A percentile compares a stretch with the other conserved stretches of the same genome.
Evolutionary conservation across 2,888 invertebrate species (phyloP).

Genomic region (Galerucella pusilla): DNA sequence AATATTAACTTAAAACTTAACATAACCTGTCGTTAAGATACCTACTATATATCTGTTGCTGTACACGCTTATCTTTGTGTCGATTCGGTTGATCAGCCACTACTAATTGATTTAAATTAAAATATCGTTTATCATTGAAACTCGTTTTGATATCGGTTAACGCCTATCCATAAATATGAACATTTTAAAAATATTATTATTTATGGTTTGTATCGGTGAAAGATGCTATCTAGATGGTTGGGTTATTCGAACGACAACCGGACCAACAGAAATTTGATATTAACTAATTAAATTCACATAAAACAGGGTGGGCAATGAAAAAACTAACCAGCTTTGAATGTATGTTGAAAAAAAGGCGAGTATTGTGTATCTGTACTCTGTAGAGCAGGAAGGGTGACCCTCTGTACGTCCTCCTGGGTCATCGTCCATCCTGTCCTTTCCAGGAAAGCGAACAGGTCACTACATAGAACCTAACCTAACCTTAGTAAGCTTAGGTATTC

Average conservation of each 20-base stretch:
- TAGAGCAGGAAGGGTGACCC: too few relatives aligned
- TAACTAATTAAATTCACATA: neutral
- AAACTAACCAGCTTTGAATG: too few relatives aligned
- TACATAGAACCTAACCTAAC: too few relatives aligned
- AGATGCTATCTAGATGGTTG: conserved; percentile 29
- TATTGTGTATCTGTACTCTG: too few relatives aligned
- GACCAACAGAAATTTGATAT: conserved; percentile 27
- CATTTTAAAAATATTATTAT: conserved; percentile 20
- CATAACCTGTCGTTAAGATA: too few relatives aligned
- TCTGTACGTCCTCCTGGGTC: too few relatives aligned
- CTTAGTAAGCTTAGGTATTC: too few relatives aligned
- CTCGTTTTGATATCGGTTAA: conserved; percentile 2
- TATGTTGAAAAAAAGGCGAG: too few relatives aligned
- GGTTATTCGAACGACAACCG: conserved; percentile 22
- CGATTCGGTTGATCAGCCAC: neutral
- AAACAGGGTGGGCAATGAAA: neutral
- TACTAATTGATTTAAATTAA: conserved; percentile 1
- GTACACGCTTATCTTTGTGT: neutral
- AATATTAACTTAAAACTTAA: too few relatives aligned
- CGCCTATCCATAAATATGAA: conserved; percentile 14
- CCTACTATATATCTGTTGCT: too few relatives aligned
- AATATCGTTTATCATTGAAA: neutral
- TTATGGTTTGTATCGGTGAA: conserved; percentile 20
- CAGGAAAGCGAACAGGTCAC: too few relatives aligned
- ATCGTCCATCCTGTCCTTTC: too few relatives aligned